Evolutionary conservation across 64 coral and sea anemone genomes (phyloP), one percentile per base, ranked within the genome.

Genomic region (Catalaphyllia jardinei): DNA sequence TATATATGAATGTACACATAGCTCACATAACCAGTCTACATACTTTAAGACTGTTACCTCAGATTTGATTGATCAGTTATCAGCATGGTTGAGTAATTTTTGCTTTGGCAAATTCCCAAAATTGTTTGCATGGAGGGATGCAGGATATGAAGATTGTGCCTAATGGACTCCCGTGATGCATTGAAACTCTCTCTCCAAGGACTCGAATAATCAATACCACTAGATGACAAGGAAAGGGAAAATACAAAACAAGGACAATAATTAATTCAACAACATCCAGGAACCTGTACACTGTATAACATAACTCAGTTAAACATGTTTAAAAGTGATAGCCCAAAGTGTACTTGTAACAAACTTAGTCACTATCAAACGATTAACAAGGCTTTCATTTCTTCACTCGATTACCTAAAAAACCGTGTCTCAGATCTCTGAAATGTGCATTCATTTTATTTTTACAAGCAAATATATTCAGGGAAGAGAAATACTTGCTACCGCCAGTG

Each of bases 91-190:
- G 96, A 83, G 69, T 98, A 98, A 75, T 95, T 94, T 49, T 74
- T 92, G 63, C 93, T 92, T 60, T 98, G 96, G 30, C 96, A 98
- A 75, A 98, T 98, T 52, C 86, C 80, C 18, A 98, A 88, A 61
- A 98, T 98, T 20, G 93, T 98, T 73, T 98, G 96, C 96, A 98
- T 98, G n/a, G 96, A 98, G 10, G 94, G 93, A 78, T 98, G 96
- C 8, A 98, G 80, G 29, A 93, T 87, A 83, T 98, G 96, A 18
- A 98, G 93, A 71, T 98, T 98, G 29, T 91, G 83, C 29, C 80
- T 67, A 19, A 98, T 73, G 19, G 89, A 76, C 65, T 94, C 90
- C 60, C 88, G 86, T 19, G 96, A 88, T 42, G 90, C 72, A 79
- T 90, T 93, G 61, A 95, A 98, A 31, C 90, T 98, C 59, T 95